Conservation (phyloP, 2,888 invertebrate species). For the Leptinotarsa rubiginosa region DNA sequence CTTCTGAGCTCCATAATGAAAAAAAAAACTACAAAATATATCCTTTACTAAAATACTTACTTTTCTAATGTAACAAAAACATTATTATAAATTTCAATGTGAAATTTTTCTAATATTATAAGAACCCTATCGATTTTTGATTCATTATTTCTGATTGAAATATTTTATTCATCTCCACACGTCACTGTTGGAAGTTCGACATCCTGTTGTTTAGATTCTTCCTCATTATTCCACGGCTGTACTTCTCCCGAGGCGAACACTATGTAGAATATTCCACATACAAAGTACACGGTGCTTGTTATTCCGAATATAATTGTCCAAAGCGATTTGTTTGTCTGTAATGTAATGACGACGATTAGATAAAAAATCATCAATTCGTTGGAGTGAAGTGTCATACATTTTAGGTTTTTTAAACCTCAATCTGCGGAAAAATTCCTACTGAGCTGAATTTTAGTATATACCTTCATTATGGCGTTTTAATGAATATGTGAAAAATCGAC, state of each 20-base stretch:
- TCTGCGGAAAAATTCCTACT: no score
- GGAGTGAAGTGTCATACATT: no score
- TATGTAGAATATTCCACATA: constrained; percentile 77
- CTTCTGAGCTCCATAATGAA: no score
- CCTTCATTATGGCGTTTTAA: no score
- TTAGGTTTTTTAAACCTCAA: no score
- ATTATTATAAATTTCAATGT: constrained; percentile 8
- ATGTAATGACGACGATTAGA: no score
- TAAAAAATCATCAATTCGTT: no score
- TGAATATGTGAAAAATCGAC: no score
- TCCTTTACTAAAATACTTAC: neutral
- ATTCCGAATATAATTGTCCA: constrained; percentile 84
- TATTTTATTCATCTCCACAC: neutral
- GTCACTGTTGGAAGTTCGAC: neutral
- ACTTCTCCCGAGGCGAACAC: constrained; percentile 76
- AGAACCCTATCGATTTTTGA: neutral
- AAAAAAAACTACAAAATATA: neutral
- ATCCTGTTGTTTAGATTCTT: constrained; percentile 3
- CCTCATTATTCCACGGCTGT: constrained; percentile 72
- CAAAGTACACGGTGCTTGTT: constrained; percentile 76
- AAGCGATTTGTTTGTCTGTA: constrained; percentile 73
- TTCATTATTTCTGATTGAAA: neutral
- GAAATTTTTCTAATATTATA: neutral
- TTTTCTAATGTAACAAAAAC: neutral
- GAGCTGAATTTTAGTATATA: no score